Percentiles rank a stretch among this genome's conserved stretches.
Evolutionary conservation across 2,113 vertebrate species (phyloP).

Genomic region (Saimiri boliviensis): DNA sequence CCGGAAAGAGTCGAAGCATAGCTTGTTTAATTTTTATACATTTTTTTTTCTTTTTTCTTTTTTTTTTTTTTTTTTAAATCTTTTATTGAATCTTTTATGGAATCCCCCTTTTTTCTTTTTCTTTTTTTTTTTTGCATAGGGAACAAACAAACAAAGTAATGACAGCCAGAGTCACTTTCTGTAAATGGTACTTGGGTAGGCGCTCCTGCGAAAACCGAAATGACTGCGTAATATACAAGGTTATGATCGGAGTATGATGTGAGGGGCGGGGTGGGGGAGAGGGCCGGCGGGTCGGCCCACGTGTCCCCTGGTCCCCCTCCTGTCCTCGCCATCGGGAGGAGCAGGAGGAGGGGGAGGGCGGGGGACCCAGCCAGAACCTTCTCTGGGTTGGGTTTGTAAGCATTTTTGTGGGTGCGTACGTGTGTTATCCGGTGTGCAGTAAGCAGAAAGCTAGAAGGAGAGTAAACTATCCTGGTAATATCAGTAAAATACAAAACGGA

Average conservation of each 20-base stretch:
- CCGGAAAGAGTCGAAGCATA: slow-evolving; percentile 87
- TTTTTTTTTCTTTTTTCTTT: slow-evolving; percentile 77
- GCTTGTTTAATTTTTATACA: slow-evolving; percentile 94
- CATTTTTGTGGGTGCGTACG: background rate
- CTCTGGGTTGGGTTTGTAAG: background rate
- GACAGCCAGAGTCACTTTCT: slow-evolving; percentile 87
- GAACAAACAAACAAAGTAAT: slow-evolving; percentile 81
- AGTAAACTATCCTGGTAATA: slow-evolving; percentile 84
- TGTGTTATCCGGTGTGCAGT: slow-evolving; percentile 75
- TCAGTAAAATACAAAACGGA: slow-evolving; percentile 85
- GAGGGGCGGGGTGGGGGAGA: slow-evolving; percentile 38
- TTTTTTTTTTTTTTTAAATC: slow-evolving; percentile 76
- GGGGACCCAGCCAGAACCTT: background rate
- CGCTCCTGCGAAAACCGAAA: slow-evolving; percentile 85
- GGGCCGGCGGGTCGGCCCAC: background rate
- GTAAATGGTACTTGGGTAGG: slow-evolving; percentile 88
- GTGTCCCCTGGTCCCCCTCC: background rate
- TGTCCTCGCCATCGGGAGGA: background rate
- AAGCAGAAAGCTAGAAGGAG: slow-evolving; percentile 88
- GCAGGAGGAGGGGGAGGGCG: background rate
- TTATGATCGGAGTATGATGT: slow-evolving; percentile 82
- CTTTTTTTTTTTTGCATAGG: slow-evolving; percentile 91
- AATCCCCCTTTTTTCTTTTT: slow-evolving; percentile 71
- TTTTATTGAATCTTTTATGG: slow-evolving; percentile 75
- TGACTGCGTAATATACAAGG: slow-evolving; percentile 86